Percentiles rank a stretch among this genome's conserved stretches.
Evolutionary conservation across 1,140 invertebrate genomes (phyloP).

Genomic region (Polyergus mexicanus): DNA sequence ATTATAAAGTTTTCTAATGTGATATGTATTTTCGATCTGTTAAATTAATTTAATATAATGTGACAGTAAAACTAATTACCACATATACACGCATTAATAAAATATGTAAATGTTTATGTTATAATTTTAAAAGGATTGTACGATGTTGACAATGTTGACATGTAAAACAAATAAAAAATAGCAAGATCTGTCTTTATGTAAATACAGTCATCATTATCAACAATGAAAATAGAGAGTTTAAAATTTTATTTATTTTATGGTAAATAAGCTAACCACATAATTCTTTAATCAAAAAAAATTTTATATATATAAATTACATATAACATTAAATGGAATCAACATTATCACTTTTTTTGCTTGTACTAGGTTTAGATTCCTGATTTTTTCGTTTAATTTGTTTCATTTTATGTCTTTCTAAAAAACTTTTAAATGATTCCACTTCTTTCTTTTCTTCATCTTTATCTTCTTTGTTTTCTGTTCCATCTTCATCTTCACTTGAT

Average conservation of each 20-base stretch:
- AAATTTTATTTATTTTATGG: not conserved
- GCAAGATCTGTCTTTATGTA: not conserved
- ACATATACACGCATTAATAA: too few relatives aligned
- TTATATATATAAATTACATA: not conserved
- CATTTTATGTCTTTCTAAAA: conserved; percentile 79
- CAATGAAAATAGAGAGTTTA: not conserved
- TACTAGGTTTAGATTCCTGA: conserved; percentile 63
- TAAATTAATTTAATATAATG: conserved; percentile 14
- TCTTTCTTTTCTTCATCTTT: conserved; percentile 76
- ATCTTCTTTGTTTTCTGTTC: conserved; percentile 84
- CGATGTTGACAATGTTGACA: not conserved
- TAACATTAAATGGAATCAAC: conserved; percentile 44
- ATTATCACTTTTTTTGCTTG: conserved; percentile 66
- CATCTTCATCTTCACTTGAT: conserved; percentile 92
- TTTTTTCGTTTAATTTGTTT: conserved; percentile 70
- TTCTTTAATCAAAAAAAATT: not conserved
- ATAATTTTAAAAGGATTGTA: not conserved
- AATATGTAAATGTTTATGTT: not conserved
- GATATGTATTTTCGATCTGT: not conserved
- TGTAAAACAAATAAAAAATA: not conserved
- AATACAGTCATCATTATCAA: not conserved
- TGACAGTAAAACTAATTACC: not conserved
- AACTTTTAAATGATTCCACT: conserved; percentile 81
- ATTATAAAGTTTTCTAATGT: not conserved
- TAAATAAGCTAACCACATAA: not conserved